Evolutionary conservation across 2,888 invertebrate species (phyloP).

Genomic region (Aphodius granarius): DNA sequence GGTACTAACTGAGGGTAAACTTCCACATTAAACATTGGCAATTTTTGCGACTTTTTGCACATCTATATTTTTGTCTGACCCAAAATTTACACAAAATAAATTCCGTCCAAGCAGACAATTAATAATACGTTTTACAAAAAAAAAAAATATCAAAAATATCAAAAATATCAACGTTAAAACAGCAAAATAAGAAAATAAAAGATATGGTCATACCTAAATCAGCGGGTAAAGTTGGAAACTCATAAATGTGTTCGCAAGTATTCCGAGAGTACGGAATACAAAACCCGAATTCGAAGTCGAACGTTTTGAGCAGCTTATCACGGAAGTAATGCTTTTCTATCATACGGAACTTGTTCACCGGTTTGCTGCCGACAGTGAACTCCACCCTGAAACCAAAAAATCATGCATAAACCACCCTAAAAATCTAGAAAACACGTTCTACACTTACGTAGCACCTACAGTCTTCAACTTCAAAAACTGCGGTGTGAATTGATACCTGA

Average conservation of each 20-base stretch:
- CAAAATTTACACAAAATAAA: too few species aligned
- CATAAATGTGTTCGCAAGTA: slow-evolving; percentile 98
- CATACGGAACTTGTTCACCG: slow-evolving; percentile 96
- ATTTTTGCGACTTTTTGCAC: too few species aligned
- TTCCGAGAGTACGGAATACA: slow-evolving; percentile 98
- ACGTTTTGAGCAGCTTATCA: slow-evolving; percentile 91
- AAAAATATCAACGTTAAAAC: too few species aligned
- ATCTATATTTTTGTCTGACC: too few species aligned
- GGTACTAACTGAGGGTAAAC: too few species aligned
- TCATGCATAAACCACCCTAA: neutral
- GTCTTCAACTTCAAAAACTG: slow-evolving; percentile 95
- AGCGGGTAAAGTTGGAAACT: slow-evolving; percentile 87
- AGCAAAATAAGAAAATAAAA: neutral
- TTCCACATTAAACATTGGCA: too few species aligned
- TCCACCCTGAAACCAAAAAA: slow-evolving; percentile 74
- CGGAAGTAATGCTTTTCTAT: slow-evolving; percentile 96
- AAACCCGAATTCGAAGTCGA: slow-evolving; percentile 99
- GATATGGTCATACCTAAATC: slow-evolving; percentile 70
- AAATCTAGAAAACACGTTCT: slow-evolving; percentile 8
- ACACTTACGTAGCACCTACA: slow-evolving; percentile 96
- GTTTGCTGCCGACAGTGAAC: slow-evolving; percentile 90
- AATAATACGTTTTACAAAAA: too few species aligned
- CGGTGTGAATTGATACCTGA: slow-evolving; percentile 98
- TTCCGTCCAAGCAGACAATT: too few species aligned
- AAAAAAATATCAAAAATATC: too few species aligned